Base-by-base conservation (phyloP, 92 coral and sea anemone species). In the Parazoanthus swiftii region DNA sequence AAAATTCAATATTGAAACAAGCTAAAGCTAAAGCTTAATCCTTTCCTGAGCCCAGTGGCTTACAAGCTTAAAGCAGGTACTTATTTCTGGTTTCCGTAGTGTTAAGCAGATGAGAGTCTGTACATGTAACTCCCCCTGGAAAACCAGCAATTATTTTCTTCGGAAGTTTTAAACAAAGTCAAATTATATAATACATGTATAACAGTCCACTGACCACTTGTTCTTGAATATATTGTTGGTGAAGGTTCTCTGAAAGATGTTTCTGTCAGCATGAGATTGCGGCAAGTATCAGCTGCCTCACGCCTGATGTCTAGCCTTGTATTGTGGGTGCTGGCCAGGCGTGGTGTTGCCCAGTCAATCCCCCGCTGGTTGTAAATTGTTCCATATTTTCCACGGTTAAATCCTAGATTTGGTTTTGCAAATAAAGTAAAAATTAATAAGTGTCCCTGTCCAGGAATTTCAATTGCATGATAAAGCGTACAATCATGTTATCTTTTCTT, bases 301-400 rank as follows among this genome's bases (percentile, higher is more conserved):
- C 73, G 74, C 11, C 82, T 88, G 43, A 85, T 37, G 18, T 54
- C 81, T 13, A 79, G 80, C 58, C 91, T 91, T 44, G 88, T 43
- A 81, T 63, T 43, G 39, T 80, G 79, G 3, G 84, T 91, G 50
- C 72, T 85, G 9, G 77, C 89, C 25, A 85, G 90, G 44, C 95
- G 90, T 3, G 97, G 97, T 43, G 97, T 92, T 42, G 93, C 90
- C 97, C 97, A 94, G 38, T 91, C 87, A 26, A 84, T 70, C 2
- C 42, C 78, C n/a, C 66, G 87, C 7, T 71, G 87, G 67, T 25
- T 84, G 48, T 71, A 84, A 0, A 23, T 18, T 71, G 87, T 72
- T 51, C 87, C 77, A 71, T 70, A 84, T 6, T 35, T 84, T 23
- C 78, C 77, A 84, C 33, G 13, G 44, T 84, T 84, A 84, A 44